Evolutionary conservation across 2,797 vertebrate species (phyloP).

Genomic region (Coendou prehensilis): DNA sequence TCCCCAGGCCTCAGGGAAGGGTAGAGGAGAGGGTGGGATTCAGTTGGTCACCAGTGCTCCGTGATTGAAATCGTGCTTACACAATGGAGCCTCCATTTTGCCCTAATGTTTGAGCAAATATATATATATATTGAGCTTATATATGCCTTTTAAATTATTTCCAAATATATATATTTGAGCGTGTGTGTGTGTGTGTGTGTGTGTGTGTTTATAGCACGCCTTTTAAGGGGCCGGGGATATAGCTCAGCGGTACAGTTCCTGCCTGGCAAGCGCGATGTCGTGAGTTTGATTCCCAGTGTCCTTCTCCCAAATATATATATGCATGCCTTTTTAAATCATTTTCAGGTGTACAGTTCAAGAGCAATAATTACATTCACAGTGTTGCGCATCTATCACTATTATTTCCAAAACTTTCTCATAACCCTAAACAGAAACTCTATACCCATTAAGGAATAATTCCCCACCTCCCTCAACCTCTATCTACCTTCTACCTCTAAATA

Average conservation of each 20-base stretch:
- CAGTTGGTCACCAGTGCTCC: background rate
- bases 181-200: too few relatives aligned
- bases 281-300: too few relatives aligned
- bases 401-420: background rate
- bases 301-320: too few relatives aligned
- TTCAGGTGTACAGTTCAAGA: background rate
- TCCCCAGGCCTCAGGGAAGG: background rate
- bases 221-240: too few relatives aligned
- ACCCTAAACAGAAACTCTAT: background rate
- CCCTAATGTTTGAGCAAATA: background rate
- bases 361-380: background rate
- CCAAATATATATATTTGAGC: background rate
- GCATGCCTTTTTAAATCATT: background rate
- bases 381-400: background rate
- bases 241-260: too few relatives aligned
- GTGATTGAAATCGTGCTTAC: background rate
- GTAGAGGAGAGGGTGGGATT: background rate
- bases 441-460: background rate
- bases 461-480: background rate
- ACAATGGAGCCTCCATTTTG: background rate
- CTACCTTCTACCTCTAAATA: background rate
- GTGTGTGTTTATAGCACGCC: too few relatives aligned
- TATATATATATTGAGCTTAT: background rate
- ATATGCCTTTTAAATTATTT: background rate
- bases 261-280: too few relatives aligned